A percentile compares a stretch with the other conserved stretches of the same genome.
Conservation (phyloP, 1,140 invertebrate species). For the Leptinotarsa undecemlineata region DNA sequence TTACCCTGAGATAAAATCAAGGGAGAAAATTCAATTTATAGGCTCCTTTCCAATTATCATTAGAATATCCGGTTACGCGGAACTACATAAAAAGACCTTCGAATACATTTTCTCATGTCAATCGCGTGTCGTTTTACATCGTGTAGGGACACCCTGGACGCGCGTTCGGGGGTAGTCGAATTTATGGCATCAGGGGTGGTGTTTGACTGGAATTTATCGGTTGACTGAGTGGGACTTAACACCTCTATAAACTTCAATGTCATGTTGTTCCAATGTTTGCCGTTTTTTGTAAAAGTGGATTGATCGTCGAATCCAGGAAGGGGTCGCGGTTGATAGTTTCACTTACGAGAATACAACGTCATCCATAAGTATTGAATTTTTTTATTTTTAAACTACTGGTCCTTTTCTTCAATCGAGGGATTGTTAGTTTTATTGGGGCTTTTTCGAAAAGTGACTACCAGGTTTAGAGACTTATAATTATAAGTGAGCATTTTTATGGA, state of each 20-base stretch:
- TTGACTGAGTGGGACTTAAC: slow-evolving; percentile 31
- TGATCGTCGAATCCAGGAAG: neutral
- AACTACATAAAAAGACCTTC: slow-evolving; percentile 17
- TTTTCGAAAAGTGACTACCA: too few relatives aligned
- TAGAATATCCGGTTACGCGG: slow-evolving; percentile 28
- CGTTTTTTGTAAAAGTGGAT: neutral
- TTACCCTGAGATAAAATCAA: slow-evolving; percentile 6
- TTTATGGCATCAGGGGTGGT: slow-evolving; percentile 17
- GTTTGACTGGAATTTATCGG: slow-evolving; percentile 35
- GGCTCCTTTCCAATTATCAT: slow-evolving; percentile 24
- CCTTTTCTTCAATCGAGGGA: too few relatives aligned
- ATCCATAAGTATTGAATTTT: too few relatives aligned
- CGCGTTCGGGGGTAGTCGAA: slow-evolving; percentile 9
- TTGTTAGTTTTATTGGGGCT: too few relatives aligned
- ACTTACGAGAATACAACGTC: neutral
- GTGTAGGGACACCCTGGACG: slow-evolving; percentile 19
- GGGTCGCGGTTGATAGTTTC: slow-evolving; percentile 2
- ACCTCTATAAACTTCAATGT: slow-evolving; percentile 35
- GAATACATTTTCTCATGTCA: slow-evolving; percentile 30
- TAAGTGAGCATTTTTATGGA: too few relatives aligned
- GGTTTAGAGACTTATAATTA: too few relatives aligned
- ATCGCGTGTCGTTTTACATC: slow-evolving; percentile 28
- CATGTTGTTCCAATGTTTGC: slow-evolving; percentile 17
- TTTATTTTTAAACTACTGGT: too few relatives aligned
- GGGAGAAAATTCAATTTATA: slow-evolving; percentile 21